A percentile compares a stretch with the other conserved stretches of the same genome.
Evolutionary conservation across 2,888 invertebrate genomes (phyloP).

Genomic region (Leptinotarsa rubiginosa): DNA sequence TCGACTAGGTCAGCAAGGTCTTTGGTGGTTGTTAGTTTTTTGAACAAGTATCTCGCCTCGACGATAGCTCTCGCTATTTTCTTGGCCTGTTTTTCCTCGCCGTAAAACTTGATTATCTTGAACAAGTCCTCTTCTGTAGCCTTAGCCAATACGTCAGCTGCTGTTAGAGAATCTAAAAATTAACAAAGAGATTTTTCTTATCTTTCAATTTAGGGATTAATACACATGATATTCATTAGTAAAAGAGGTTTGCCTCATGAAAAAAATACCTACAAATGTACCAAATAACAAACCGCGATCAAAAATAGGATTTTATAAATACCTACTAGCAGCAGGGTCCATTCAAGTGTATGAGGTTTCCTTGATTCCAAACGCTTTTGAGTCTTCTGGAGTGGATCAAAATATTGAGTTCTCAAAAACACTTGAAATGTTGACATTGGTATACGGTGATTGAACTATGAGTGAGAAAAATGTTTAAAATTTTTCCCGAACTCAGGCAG

Average conservation of each 20-base stretch:
- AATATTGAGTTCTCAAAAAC: too few relatives aligned
- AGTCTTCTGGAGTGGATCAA: too few relatives aligned
- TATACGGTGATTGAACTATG: too few relatives aligned
- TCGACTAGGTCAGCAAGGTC: conserved; percentile 76
- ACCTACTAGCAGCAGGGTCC: too few relatives aligned
- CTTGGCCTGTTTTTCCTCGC: conserved; percentile 88
- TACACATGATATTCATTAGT: neutral
- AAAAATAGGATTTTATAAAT: too few relatives aligned
- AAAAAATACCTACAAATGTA: neutral
- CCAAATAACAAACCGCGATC: too few relatives aligned
- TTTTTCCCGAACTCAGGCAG: too few relatives aligned
- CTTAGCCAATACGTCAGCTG: conserved; percentile 86
- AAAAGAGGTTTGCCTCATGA: neutral
- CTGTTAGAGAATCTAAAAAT: conserved; percentile 72
- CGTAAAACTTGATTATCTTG: conserved; percentile 89
- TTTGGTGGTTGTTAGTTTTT: conserved; percentile 81
- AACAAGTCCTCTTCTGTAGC: conserved; percentile 83
- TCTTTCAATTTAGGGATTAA: neutral
- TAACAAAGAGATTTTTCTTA: neutral
- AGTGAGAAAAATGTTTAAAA: too few relatives aligned
- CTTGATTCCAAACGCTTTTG: too few relatives aligned
- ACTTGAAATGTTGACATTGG: too few relatives aligned
- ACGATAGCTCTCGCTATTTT: conserved; percentile 89
- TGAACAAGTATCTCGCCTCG: conserved; percentile 75
- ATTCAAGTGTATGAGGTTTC: too few relatives aligned